Evolutionary conservation across 1,140 invertebrate species (phyloP), one percentile per base, ranked within the genome.

Genomic region (Pseudomyrmex gracilis): DNA sequence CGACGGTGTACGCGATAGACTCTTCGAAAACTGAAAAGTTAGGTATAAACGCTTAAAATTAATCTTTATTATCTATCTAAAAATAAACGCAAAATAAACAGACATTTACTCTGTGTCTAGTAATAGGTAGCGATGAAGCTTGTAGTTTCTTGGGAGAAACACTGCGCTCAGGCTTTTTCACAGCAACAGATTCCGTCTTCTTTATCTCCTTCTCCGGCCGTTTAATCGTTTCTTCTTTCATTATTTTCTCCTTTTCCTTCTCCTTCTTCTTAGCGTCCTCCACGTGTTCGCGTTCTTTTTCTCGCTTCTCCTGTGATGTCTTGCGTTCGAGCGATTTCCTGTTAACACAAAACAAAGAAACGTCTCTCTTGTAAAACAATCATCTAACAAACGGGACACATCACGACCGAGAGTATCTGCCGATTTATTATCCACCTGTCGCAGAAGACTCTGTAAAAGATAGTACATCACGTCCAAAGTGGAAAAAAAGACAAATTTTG

Each of bases 1-100:
- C 22, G 97, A 97, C 22, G 97, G 97, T 1, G 97, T 97, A 82
- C 97, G 95, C 9, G 97, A 97, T 20, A 97, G 94, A 89, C 97
- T 97, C 92, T 95, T 95, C 22, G 96, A 96, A 90, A 96, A 96
- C 93, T 94, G 17, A n/a, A 89, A 89, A 87, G 34, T 55, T 24
- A 24, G 57, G n/a, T 49, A 61, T 17, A 15, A 47, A 47, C 47
- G 24, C 47, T 22, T 20, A 60, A 73, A 45, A 13, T 60, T 53
- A 15, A 68, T 45, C 5, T 15, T 24, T n/a, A 24, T 43, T 13
- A 24, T 63, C 49, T 24, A 34, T n/a, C 20, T 47, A 22, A 5
- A 55, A n/a, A 2, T 34, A 78, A 17, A 1, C 24, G 17, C 24
- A 13, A 63, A 74, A 45, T 45, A 12, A 24, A 70, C 12, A 55